These are phyloP conservation scores for Anguilla megastoma DNA, from an alignment of 2,797 vertebrate genomes.

Conservation along the genomic window DNA sequence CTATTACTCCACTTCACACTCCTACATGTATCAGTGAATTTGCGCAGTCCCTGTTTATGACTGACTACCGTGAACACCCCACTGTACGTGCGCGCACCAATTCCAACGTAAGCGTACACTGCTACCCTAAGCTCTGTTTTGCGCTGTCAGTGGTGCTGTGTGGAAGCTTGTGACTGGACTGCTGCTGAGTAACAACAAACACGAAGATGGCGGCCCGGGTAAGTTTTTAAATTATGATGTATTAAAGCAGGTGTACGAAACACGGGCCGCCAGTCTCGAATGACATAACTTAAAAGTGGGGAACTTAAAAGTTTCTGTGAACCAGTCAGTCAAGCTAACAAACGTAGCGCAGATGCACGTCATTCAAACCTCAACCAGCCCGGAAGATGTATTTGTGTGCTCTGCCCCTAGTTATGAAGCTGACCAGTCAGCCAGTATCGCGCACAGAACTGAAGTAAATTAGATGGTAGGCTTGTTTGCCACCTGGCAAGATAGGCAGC, in stretches of 20 bases:
- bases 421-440: background rate
- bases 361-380: conserved; percentile 59
- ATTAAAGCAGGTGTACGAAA: background rate
- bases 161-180: background rate
- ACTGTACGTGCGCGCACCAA: background rate
- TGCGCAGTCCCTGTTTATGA: background rate
- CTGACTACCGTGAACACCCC: background rate
- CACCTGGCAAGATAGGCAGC: background rate
- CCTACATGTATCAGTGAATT: background rate
- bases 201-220: conserved; percentile 62
- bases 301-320: background rate
- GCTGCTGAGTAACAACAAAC: conserved; percentile 22
- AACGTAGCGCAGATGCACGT: conserved; percentile 43
- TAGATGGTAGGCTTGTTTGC: background rate
- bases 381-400: conserved; percentile 57
- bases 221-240: conserved; percentile 48
- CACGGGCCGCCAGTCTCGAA: background rate
- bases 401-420: conserved; percentile 45
- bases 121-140: background rate
- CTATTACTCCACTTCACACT: background rate
- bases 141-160: conserved; percentile 13
- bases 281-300: background rate
- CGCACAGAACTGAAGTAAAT: background rate
- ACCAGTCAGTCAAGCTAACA: background rate
- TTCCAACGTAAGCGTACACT: background rate